phyloP scores from a whole-genome alignment of 2,888 invertebrate species.

The Amphiduros pacificus region DNA sequence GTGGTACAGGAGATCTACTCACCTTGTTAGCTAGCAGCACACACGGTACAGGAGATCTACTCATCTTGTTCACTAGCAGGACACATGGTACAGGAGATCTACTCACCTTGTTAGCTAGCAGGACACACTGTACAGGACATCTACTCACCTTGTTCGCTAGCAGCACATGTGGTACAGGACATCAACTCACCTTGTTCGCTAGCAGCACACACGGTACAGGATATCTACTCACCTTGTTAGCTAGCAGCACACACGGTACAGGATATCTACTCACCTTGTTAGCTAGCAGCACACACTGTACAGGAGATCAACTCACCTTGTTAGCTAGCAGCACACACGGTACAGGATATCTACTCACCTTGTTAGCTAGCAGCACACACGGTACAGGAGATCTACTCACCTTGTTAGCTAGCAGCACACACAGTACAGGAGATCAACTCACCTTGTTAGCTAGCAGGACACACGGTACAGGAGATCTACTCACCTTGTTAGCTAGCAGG shows the following conservation, averaged over 20 bases:
- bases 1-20: too few species aligned
- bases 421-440: too few species aligned
- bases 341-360: constrained; percentile 63
- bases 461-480: too few species aligned
- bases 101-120: constrained; percentile 66
- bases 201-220: constrained; percentile 66
- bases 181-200: constrained; percentile 66
- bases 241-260: constrained; percentile 66
- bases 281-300: constrained; percentile 66
- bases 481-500: too few species aligned
- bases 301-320: constrained; percentile 63
- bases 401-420: too few species aligned
- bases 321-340: constrained; percentile 67
- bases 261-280: constrained; percentile 65
- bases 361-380: constrained; percentile 66
- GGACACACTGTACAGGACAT: constrained; percentile 65
- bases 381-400: too few species aligned
- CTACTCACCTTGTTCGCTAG: constrained; percentile 66
- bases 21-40: too few species aligned
- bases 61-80: too few species aligned
- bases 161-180: constrained; percentile 65
- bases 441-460: too few species aligned
- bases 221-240: constrained; percentile 65
- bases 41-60: too few species aligned
- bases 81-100: too few species aligned